Evolutionary conservation across 2,888 invertebrate species (phyloP).

Genomic region (Schizotus pectinicornis): DNA sequence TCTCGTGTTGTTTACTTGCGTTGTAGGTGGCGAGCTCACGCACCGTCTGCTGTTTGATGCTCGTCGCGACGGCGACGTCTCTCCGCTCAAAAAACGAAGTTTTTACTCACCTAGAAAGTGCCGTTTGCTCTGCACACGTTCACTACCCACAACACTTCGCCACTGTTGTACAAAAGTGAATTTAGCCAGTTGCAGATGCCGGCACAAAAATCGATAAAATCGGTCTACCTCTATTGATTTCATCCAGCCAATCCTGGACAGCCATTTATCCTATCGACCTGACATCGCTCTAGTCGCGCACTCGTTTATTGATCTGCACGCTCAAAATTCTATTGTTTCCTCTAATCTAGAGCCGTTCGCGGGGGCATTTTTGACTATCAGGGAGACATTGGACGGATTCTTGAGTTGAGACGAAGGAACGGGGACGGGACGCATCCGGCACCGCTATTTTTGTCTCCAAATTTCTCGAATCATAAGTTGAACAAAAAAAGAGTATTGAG

Average conservation of each 20-base stretch:
- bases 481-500: too few relatives aligned
- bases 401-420: not conserved
- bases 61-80: too few relatives aligned
- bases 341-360: not conserved
- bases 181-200: conserved; percentile 31
- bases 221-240: conserved; percentile 73
- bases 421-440: too few relatives aligned
- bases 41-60: too few relatives aligned
- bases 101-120: conserved; percentile 1
- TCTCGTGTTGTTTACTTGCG: too few relatives aligned
- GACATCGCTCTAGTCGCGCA: conserved; percentile 53
- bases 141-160: not conserved
- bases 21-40: too few relatives aligned
- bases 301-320: conserved; percentile 29
- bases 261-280: conserved; percentile 81
- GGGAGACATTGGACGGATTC: not conserved
- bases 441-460: too few relatives aligned
- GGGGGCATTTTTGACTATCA: not conserved
- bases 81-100: too few relatives aligned
- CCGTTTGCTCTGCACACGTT: too few relatives aligned
- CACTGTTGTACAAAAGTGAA: conserved; percentile 24
- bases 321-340: conserved; percentile 24
- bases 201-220: conserved; percentile 73
- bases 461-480: too few relatives aligned
- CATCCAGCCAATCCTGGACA: conserved; percentile 72